Conservation (phyloP, 2,113 vertebrate species). For the Xenopus tropicalis region DNA sequence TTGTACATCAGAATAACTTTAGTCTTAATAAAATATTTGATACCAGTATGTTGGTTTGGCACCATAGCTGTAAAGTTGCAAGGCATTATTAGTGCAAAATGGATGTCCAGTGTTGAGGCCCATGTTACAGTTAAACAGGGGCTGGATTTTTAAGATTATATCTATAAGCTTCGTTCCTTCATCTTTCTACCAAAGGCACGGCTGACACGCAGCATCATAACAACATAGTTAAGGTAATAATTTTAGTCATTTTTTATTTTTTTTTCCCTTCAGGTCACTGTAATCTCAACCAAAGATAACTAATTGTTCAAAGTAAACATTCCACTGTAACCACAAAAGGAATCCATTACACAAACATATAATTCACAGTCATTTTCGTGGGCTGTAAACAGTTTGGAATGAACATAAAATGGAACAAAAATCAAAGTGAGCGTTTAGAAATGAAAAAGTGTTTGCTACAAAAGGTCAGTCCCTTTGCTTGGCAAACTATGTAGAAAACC, state of each 20-base stretch:
- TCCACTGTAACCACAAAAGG: slow-evolving; percentile 79
- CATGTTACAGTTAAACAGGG: background rate
- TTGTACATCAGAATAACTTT: too few relatives aligned
- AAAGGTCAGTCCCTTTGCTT: slow-evolving; percentile 87
- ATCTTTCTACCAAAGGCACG: background rate
- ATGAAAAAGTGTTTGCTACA: slow-evolving; percentile 87
- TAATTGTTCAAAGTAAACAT: slow-evolving; percentile 87
- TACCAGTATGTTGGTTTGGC: too few relatives aligned
- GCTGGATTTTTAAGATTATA: background rate
- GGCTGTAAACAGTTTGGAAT: slow-evolving; percentile 88
- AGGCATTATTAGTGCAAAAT: background rate
- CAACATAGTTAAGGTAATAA: slow-evolving; percentile 74
- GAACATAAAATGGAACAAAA: slow-evolving; percentile 85
- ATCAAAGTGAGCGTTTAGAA: slow-evolving; percentile 89
- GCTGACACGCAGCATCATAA: slow-evolving; percentile 51
- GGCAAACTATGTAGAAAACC: slow-evolving; percentile 84
- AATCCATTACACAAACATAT: slow-evolving; percentile 90
- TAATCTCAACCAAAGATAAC: slow-evolving; percentile 83
- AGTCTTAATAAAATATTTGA: too few relatives aligned
- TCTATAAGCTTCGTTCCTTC: background rate
- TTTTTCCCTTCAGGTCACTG: slow-evolving; percentile 77
- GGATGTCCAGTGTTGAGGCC: background rate
- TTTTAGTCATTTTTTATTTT: slow-evolving; percentile 67
- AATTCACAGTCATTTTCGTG: slow-evolving; percentile 88
- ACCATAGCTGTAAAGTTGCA: too few relatives aligned